Evolutionary conservation across 1,140 invertebrate genomes (phyloP).

Genomic region (Zaprionus inermis): DNA sequence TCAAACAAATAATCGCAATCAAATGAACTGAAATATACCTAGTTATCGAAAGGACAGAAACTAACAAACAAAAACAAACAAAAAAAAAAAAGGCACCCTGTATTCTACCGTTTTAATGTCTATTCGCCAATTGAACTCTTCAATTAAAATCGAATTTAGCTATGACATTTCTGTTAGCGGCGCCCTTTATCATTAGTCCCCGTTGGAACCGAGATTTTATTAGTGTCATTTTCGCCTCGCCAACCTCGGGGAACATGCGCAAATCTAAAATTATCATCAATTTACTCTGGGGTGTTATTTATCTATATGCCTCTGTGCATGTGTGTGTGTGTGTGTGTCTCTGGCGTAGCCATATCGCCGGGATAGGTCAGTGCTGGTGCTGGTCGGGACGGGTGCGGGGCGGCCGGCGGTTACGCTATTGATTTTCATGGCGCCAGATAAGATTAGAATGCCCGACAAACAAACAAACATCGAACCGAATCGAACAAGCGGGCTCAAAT

Average conservation of each 20-base stretch:
- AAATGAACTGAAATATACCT: background rate
- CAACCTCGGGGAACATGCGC: background rate
- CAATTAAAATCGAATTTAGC: constrained; percentile 46
- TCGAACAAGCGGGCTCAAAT: constrained; percentile 17
- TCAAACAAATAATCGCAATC: background rate
- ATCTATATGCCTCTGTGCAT: background rate
- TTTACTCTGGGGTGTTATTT: constrained; percentile 46
- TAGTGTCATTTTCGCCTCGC: constrained; percentile 9
- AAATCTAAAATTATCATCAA: constrained; percentile 44
- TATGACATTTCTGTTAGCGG: background rate
- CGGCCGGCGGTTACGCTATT: constrained; percentile 31
- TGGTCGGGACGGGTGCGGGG: too few relatives aligned
- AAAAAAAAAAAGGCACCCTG: constrained; percentile 7
- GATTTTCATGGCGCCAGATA: constrained; percentile 60
- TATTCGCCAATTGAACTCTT: constrained; percentile 26
- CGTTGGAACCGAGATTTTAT: constrained; percentile 24
- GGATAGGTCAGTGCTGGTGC: constrained; percentile 61
- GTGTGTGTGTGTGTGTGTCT: background rate
- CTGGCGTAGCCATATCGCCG: background rate
- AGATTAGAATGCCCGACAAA: constrained; percentile 42
- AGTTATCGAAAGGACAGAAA: background rate
- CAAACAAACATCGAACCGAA: background rate
- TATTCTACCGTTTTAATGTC: constrained; percentile 1
- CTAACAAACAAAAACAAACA: background rate
- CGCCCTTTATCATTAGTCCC: constrained; percentile 5